Conservation (phyloP, 2,888 invertebrate species). For the Apamea crenata region DNA sequence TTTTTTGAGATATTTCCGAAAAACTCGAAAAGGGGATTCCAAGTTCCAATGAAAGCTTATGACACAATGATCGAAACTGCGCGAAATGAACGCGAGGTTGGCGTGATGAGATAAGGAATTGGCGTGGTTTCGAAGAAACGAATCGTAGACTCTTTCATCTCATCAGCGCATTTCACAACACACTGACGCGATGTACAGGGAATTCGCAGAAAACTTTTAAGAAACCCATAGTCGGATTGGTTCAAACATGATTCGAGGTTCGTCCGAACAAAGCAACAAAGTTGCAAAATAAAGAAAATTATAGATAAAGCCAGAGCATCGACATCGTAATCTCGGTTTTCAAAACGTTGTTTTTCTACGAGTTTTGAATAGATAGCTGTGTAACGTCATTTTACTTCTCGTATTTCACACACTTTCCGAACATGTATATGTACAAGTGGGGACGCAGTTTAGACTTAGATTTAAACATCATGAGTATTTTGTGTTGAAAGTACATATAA, state of each 20-base stretch:
- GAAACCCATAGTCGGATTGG: neutral
- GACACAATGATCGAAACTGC: no score
- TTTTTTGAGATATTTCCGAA: neutral
- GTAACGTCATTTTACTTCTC: neutral
- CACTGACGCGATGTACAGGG: neutral
- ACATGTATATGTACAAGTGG: neutral
- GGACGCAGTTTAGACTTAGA: neutral
- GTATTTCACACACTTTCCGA: neutral
- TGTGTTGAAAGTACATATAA: constrained; percentile 4
- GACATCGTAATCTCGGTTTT: neutral
- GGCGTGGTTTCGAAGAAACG: no score
- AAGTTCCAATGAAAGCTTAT: neutral
- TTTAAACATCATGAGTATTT: neutral
- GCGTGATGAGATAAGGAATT: no score
- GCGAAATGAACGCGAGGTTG: no score
- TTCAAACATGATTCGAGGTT: neutral
- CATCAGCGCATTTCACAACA: neutral
- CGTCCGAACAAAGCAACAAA: neutral
- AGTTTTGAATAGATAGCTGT: neutral
- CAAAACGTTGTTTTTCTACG: neutral
- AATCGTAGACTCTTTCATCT: neutral
- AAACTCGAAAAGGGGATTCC: neutral
- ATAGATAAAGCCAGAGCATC: neutral
- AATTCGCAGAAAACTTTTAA: neutral
- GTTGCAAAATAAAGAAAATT: no score